These are phyloP conservation scores for Apaloderma vittatum DNA, from an alignment of 2,113 vertebrate species.

Conservation along the genomic window DNA sequence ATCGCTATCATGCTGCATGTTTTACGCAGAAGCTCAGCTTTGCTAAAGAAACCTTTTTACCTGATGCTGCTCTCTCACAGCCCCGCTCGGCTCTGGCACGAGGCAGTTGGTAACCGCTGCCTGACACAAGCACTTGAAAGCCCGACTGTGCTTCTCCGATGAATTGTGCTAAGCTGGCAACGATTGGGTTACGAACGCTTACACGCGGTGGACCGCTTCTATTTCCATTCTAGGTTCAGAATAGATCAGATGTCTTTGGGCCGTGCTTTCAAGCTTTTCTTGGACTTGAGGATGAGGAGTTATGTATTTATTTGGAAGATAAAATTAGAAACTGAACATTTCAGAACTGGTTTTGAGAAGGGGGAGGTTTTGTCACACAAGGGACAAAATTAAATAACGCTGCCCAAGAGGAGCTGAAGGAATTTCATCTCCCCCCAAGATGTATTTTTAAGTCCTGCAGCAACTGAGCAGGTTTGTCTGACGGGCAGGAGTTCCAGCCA, in stretches of 20 bases:
- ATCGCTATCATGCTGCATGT: not conserved
- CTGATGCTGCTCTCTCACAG: not conserved
- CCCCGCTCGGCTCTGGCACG: not conserved
- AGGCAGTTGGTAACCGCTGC: not conserved
- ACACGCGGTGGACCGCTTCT: not conserved
- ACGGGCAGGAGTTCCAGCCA: not conserved
- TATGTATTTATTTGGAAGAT: not conserved
- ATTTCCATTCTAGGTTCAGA: not conserved
- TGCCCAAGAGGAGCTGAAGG: not conserved
- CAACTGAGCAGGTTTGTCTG: not conserved
- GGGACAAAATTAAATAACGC: not conserved
- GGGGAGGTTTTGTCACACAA: not conserved
- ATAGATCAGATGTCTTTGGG: not conserved
- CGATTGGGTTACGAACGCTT: not conserved
- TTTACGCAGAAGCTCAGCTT: not conserved
- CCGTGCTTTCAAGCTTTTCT: not conserved
- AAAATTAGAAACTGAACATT: not conserved
- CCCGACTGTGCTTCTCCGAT: not conserved
- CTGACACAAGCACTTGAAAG: not conserved
- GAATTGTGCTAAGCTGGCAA: not conserved
- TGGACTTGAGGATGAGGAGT: not conserved
- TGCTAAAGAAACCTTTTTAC: not conserved
- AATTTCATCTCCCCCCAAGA: not conserved
- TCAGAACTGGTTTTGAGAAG: not conserved
- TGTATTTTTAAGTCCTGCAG: not conserved